Evolutionary conservation across 2,888 invertebrate species (phyloP), one percentile per base, ranked within the genome.

Genomic region (Hyalella azteca): DNA sequence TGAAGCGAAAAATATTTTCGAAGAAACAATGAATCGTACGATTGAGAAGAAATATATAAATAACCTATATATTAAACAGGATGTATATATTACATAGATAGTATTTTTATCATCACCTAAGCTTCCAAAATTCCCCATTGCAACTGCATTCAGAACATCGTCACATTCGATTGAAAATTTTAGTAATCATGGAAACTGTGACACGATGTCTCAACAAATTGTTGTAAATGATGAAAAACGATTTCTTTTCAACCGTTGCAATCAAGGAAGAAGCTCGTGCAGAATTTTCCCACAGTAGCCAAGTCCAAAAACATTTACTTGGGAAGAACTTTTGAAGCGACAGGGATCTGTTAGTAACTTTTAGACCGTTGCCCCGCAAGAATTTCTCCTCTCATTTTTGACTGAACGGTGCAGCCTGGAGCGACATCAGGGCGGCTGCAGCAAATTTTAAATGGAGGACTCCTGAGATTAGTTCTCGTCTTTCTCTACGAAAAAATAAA

Each of bases 341-440:
- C 66, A 54, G 66, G 66, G 66, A 66, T 66, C 66, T 66, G 66
- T 66, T 66, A n/a, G 66, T 66, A 66, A 66, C 66, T 66, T 66
- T 66, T 66, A 66, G 66, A 36, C 36, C 66, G 36, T n/a, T n/a
- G n/a, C 39, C 32, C 36, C 66, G 66, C 66, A 66, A 66, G 66
- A 66, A 66, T 66, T 66, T 66, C 66, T 29, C 66, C 36, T 19
- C 36, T 66, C 66, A 66, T 66, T 66, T 66, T 66, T 66, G 66
- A 66, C 66, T 66, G 66, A 66, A 66, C 66, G 36, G 32, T 36
- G 66, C 66, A 66, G 66, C 66, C 66, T 29, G 36, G 66, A 66
- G 66, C 66, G 66, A 66, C 66, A 36, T 66, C 36, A 22, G 9
- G 66, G 66, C 66, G 19, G 29, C 66, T 11, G 36, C 66, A 66